Base-by-base conservation (phyloP, 2,888 invertebrate species). In the Catonia carolina region DNA sequence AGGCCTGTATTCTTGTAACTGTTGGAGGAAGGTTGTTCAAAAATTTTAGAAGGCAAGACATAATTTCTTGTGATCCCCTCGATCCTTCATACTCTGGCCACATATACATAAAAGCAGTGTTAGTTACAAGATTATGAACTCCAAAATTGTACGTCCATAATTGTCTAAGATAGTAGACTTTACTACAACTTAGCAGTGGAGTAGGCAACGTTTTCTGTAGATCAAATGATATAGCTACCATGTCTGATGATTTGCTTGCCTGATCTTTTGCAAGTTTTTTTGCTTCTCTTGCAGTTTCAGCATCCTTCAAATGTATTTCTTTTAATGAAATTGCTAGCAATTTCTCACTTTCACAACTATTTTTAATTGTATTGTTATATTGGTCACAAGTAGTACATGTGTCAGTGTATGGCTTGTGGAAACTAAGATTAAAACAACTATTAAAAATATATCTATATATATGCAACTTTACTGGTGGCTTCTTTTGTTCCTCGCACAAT, bases 81-180 rank as follows among this genome's bases (percentile, higher is more conserved):
- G 12, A n/a, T 2, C 60, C 61, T 52, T 64, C 45, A 58, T 60
- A 53, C 60, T 65, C 64, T 60, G 62, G 49, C 64, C 64, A 66
- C 51, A 58, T 64, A 27, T 62, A 61, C 63, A 66, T 67, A 52
- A 53, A 64, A 10, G 62, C 61, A 18, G 61, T 42, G n/a, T 45
- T 41, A 45, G 37, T 48, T 4, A 41, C 48, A 8, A 59, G 27
- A 49, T 63, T 55, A 42, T 61, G 56, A 27, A 61, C 47, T 54
- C 53, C 50, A 47, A 65, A 56, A 49, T 62, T 64, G 47, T 65
- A 64, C 2, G 61, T 61, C 62, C 60, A 64, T 15, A 65, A 53
- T 51, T 64, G 62, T 8, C 60, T 41, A 20, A 33, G 48, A 58
- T 63, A 64, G 51, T 62, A 63, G 15, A 51, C 61, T 35, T 61